These are phyloP conservation scores for Amyelois transitella DNA, from an alignment of 1,140 invertebrate genomes.

Conservation along the genomic window DNA sequence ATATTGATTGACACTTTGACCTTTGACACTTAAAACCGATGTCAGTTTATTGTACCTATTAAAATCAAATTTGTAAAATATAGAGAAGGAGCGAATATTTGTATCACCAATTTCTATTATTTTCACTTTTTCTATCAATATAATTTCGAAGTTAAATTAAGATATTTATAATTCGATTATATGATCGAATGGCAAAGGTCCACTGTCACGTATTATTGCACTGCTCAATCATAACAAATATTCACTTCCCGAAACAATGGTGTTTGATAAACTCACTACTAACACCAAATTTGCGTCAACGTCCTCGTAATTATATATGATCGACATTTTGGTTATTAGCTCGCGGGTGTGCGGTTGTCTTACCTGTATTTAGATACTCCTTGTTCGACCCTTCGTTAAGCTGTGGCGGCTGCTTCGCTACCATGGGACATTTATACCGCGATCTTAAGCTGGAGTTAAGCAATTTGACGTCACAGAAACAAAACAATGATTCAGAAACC, in stretches of 20 bases:
- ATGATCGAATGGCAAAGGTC: no score
- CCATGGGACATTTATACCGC: constrained; percentile 46
- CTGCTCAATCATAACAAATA: background rate
- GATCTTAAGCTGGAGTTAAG: background rate
- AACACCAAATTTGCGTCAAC: background rate
- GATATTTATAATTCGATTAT: no score
- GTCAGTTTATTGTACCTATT: no score
- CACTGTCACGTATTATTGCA: background rate
- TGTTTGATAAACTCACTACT: background rate
- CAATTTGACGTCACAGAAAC: background rate
- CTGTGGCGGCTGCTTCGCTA: constrained; percentile 27
- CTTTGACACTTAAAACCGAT: no score
- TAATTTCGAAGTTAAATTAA: no score
- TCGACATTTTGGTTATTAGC: background rate
- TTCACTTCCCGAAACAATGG: background rate
- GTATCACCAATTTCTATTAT: no score
- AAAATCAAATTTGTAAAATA: no score
- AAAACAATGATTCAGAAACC: background rate
- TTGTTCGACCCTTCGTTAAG: constrained; percentile 23
- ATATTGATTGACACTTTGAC: no score
- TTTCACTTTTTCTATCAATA: no score
- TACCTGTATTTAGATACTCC: background rate
- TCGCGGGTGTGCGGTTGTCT: background rate
- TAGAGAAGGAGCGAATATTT: no score
- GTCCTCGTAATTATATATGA: background rate